Percentiles rank a stretch among this genome's conserved stretches.
Evolutionary conservation across 2,797 vertebrate species (phyloP).

Genomic region (Chelidonichthys spinosus): DNA sequence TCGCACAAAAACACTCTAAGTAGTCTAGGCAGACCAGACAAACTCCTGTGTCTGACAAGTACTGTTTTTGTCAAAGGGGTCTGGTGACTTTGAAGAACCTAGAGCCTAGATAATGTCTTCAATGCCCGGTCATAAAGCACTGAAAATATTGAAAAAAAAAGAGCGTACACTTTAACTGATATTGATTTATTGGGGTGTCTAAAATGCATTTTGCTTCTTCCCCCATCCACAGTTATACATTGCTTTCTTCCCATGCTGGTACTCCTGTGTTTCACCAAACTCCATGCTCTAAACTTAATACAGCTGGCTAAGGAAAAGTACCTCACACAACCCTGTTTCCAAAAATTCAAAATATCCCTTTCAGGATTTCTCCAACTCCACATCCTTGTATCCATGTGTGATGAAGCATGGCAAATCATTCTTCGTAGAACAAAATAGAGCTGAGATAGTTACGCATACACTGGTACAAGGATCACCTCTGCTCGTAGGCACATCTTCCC

Average conservation of each 20-base stretch:
- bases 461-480: constrained; percentile 28
- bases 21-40: not conserved
- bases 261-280: not conserved
- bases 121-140: not conserved
- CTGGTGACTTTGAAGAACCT: not conserved
- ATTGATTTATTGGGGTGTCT: not conserved
- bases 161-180: not conserved
- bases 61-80: not conserved
- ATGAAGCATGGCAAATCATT: not conserved
- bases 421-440: constrained; percentile 17
- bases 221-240: not conserved
- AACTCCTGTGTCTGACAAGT: not conserved
- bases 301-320: not conserved
- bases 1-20: not conserved
- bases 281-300: no score
- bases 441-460: constrained; percentile 28
- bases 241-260: not conserved
- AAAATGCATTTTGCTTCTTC: not conserved
- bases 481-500: constrained; percentile 20
- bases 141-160: not conserved
- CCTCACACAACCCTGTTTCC: not conserved
- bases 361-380: not conserved
- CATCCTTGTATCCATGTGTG: not conserved
- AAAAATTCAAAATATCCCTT: not conserved
- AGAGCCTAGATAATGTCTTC: not conserved